Conservation (phyloP, 2,797 vertebrate species). For the Trichosurus vulpecula region DNA sequence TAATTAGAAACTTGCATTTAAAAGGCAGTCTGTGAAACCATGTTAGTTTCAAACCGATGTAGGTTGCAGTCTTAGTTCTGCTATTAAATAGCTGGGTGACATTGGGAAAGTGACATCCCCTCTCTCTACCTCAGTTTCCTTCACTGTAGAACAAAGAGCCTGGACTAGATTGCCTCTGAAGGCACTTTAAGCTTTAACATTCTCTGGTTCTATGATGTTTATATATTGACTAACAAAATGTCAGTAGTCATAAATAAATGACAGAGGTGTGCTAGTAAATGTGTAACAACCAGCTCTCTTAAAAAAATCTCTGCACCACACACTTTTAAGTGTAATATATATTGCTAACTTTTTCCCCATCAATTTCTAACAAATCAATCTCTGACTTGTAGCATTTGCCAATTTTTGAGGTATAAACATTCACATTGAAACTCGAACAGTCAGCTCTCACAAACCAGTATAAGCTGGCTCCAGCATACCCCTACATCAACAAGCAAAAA, state of each 20-base stretch:
- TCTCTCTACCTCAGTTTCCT: background rate
- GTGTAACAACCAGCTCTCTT: background rate
- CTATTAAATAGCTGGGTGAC: background rate
- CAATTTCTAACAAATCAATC: background rate
- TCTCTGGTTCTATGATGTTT: background rate
- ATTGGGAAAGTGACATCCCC: background rate
- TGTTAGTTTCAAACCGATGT: background rate
- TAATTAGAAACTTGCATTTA: constrained; percentile 49
- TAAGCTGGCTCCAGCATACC: background rate
- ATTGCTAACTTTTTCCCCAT: background rate
- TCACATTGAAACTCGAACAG: background rate
- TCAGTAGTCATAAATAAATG: background rate
- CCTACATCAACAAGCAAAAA: background rate
- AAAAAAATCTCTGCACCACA: background rate
- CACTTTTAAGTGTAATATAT: background rate
- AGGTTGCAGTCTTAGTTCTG: background rate
- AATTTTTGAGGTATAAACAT: background rate
- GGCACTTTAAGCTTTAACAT: background rate
- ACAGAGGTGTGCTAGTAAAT: background rate
- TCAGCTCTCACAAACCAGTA: background rate
- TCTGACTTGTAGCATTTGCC: background rate
- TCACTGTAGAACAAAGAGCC: background rate
- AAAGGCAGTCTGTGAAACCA: constrained; percentile 30
- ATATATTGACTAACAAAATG: background rate
- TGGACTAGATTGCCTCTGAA: background rate